A percentile compares a stretch with the other conserved stretches of the same genome.
phyloP scores from a whole-genome alignment of 2,888 invertebrate species.

The Ormia ochracea region DNA sequence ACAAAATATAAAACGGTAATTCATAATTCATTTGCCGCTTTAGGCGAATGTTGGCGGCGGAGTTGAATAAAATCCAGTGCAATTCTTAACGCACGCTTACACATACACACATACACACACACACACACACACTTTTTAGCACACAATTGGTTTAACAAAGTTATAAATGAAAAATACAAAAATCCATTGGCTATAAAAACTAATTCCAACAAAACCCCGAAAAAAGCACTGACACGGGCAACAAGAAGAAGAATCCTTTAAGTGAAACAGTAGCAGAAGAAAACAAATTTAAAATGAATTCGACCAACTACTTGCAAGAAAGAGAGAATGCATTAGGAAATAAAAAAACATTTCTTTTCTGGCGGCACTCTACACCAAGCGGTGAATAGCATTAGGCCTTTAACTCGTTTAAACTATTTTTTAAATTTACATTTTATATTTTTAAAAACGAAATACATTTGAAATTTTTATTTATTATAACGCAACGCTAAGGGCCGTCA shows the following conservation, averaged over 20 bases:
- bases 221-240: not conserved
- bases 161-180: constrained; percentile 39
- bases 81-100: not conserved
- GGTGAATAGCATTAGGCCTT: not conserved
- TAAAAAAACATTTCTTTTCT: constrained; percentile 44
- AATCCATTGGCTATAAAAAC: constrained; percentile 58
- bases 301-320: constrained; percentile 36
- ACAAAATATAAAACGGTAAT: constrained; percentile 54
- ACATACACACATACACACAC: not conserved
- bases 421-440: not conserved
- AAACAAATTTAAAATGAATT: constrained; percentile 36
- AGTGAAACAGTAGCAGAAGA: constrained; percentile 49
- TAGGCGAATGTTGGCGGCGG: constrained; percentile 58
- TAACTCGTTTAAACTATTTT: not conserved
- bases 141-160: constrained; percentile 41
- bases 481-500: too few relatives aligned
- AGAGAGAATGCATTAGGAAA: constrained; percentile 60
- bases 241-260: not conserved
- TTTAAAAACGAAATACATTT: not conserved
- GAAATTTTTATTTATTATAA: too few relatives aligned
- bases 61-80: constrained; percentile 41
- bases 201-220: constrained; percentile 43
- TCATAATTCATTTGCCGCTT: constrained; percentile 59
- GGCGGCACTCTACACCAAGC: not conserved
- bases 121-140: not conserved